phyloP scores from a whole-genome alignment of 2,797 vertebrate genomes.

The Vespertilio murinus region DNA sequence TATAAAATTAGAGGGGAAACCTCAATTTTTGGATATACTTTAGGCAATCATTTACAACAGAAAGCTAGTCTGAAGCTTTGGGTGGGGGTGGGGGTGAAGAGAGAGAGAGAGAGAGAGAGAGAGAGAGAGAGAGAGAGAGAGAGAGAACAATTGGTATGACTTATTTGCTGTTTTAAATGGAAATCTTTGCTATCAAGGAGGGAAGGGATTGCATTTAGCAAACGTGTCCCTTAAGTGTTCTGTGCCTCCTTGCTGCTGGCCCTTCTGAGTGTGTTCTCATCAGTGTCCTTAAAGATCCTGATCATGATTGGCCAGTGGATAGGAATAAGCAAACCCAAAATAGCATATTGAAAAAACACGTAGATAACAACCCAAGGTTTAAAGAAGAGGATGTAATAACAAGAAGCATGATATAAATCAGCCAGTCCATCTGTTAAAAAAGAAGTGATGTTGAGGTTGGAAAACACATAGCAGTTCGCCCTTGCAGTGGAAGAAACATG shows the following conservation, averaged over 20 bases:
- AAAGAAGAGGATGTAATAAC: background rate
- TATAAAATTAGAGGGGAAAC: background rate
- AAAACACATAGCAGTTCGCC: background rate
- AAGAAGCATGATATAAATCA: background rate
- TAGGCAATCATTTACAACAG: constrained; percentile 53
- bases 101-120: no score
- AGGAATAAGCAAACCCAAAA: background rate
- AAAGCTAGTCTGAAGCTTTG: constrained; percentile 50
- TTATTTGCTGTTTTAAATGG: constrained; percentile 20
- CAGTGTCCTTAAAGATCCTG: background rate
- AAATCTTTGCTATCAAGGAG: background rate
- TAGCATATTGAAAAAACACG: background rate
- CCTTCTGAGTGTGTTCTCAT: background rate
- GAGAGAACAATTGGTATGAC: background rate
- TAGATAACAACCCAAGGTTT: background rate
- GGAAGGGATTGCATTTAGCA: background rate
- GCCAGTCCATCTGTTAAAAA: background rate
- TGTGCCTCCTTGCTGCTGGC: background rate
- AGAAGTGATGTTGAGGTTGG: background rate
- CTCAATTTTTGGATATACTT: constrained; percentile 55
- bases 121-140: background rate
- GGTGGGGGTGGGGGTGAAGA: background rate
- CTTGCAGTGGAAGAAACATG: background rate
- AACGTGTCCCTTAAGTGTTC: rapidly evolving
- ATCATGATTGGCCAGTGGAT: background rate